Percentiles rank a stretch among this genome's conserved stretches.
Evolutionary conservation across 92 coral and sea anemone species (phyloP).

Genomic region (Porites cylindrica): DNA sequence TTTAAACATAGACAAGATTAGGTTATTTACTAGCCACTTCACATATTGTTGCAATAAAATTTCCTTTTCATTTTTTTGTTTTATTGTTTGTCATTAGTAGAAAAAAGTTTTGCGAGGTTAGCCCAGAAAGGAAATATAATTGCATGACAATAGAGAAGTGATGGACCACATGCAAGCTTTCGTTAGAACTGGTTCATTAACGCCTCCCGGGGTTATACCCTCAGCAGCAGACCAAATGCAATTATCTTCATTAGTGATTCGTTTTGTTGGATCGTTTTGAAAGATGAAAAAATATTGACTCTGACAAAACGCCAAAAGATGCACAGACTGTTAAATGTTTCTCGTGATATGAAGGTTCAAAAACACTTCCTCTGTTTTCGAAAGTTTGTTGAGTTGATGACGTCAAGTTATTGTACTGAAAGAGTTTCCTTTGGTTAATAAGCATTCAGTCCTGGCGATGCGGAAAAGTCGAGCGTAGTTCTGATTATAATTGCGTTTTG

Average conservation of each 20-base stretch:
- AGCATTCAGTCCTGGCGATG: neutral
- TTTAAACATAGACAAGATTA: too few species aligned
- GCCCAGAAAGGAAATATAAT: neutral
- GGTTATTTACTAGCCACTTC: neutral
- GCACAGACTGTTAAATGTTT: neutral
- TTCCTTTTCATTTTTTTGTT: neutral
- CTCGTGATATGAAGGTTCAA: neutral
- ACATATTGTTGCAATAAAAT: neutral
- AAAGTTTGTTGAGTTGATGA: slow-evolving; percentile 18
- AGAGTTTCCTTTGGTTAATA: neutral
- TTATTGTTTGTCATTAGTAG: neutral
- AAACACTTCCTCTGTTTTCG: neutral
- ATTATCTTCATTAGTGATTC: too few species aligned
- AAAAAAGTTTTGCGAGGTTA: neutral
- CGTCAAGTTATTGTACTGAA: slow-evolving; percentile 24
- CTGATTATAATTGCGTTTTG: neutral
- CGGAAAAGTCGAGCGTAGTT: neutral
- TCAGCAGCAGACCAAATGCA: neutral
- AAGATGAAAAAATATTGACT: neutral
- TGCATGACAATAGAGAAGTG: neutral
- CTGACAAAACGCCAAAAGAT: neutral
- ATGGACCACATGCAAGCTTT: neutral
- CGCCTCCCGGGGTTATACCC: neutral
- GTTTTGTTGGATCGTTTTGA: neutral
- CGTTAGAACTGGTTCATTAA: neutral